Conservation (phyloP, 2,888 invertebrate species). For the Habroteleia sp. region DNA sequence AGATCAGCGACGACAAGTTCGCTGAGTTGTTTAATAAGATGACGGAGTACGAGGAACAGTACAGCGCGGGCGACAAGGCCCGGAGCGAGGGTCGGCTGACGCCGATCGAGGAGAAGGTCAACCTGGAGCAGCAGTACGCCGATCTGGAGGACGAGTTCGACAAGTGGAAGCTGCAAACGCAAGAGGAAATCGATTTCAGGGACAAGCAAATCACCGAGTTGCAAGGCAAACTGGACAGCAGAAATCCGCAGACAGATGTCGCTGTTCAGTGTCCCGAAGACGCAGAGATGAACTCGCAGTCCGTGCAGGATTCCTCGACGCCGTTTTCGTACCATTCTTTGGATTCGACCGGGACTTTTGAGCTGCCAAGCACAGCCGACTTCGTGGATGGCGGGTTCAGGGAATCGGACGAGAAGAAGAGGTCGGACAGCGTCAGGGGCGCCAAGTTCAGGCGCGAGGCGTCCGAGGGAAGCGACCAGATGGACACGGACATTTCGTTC, state of each 20-base stretch:
- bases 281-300: constrained; percentile 1
- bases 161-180: constrained; percentile 82
- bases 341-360: constrained; percentile 49
- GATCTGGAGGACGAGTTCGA: constrained; percentile 88
- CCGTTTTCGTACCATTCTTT: constrained; percentile 57
- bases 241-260: constrained; percentile 60
- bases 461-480: constrained; percentile 34
- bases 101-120: constrained; percentile 89
- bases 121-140: constrained; percentile 86
- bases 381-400: constrained; percentile 6
- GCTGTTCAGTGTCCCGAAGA: constrained; percentile 72
- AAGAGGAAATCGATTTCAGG: constrained; percentile 83
- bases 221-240: constrained; percentile 74
- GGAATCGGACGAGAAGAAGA: background rate
- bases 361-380: constrained; percentile 16
- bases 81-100: constrained; percentile 83
- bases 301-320: constrained; percentile 44
- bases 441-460: too few relatives aligned
- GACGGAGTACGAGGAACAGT: constrained; percentile 90
- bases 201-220: constrained; percentile 83
- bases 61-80: constrained; percentile 82
- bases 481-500: constrained; percentile 45
- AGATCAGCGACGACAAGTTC: constrained; percentile 88
- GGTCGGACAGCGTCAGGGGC: background rate
- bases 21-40: constrained; percentile 88